Evolutionary conservation across 2,888 invertebrate species (phyloP), one percentile per base, ranked within the genome.

Genomic region (Dastarcus helophoroides): DNA sequence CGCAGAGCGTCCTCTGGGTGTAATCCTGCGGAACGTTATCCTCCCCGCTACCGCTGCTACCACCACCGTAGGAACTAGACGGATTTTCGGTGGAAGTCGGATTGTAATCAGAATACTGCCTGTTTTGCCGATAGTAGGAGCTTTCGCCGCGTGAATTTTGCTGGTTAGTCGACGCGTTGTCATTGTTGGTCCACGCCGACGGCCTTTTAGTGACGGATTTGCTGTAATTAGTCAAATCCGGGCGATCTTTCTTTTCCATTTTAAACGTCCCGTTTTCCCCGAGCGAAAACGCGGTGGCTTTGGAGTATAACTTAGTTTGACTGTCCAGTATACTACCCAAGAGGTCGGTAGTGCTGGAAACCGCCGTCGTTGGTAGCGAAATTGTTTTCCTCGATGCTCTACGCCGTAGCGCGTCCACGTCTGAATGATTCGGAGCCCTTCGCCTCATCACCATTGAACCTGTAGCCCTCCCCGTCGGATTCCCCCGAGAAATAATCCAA

Each of bases 241-340:
- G 21, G 14, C 11, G 16, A 9, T 14, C 22, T 41, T 26, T 33
- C 37, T 56, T 16, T 37, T 65, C 63, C 6, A 78, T 65, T 35
- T 69, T 60, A 1, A 82, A 52, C 11, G 67, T 70, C 1, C 82
- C 83, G 44, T 76, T 73, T 2, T 69, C 66, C 23, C 71, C 66
- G 1, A 76, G 47, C 0, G 69, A 68, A 4, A 76, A 64, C 3
- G 71, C 56, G 13, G 71, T 64, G 26, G 71, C 67, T 37, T 71
- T 76, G 4, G 77, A 76, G 52, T 79, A 78, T 60, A 82, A 71
- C 35, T 74, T 64, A 28, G 76, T 69, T 55, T 84, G 84, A 42
- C 72, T 69, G 39, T 73, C 72, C 46, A 85, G 60, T 42, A 85
- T 83, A 45, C 68, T 73, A 15, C 72, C 73, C 3, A 85, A 60